Base-by-base conservation (phyloP, 2,888 invertebrate genomes). In the Mythimna loreyi region DNA sequence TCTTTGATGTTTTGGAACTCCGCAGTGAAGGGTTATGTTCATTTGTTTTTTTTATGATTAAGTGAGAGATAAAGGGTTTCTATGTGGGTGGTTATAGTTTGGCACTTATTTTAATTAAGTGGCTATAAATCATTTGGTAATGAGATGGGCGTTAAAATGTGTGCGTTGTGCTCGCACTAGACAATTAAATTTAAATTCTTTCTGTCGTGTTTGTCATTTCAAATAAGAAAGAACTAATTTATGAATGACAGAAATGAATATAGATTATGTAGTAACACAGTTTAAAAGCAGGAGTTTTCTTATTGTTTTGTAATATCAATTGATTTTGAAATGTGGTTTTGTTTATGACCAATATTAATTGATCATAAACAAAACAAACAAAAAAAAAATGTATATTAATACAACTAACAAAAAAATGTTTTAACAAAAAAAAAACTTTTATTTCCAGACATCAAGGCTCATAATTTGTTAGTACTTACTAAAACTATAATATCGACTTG, bases 1-100 rank as follows among this genome's bases (percentile, higher is more conserved):
- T 73, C 75, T 83, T 84, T 85, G 80, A 80, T 77, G 81, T 80
- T 55, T 64, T 67, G 16, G 61, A 66, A 40, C 43, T 40, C n/a
- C 43, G 76, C 13, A 58, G 23, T 62, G 47, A 77, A 61, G 78
- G 61, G 71, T 77, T 77, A 53, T 33, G 21, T 3, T 30, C n/a
- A 60, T 40, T 62, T 53, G 52, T 45, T 36, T 60, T 16, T 67
- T 75, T 62, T 71, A 63, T 61, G 43, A 65, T 67, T 50, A 23
- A 52, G 58, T 80, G 50, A 50, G 23, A 70, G 61, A 21, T 40
- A 55, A 25, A 61, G 21, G 23, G 16, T 59, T 61, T 70, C 67
- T 65, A n/a, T 21, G 57, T 70, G 56, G 28, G 69, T 23, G 53
- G 55, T 65, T 47, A 52, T 45, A 55, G 58, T 47, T 47, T n/a